A percentile compares a stretch with the other conserved stretches of the same genome.
Conservation (phyloP, 2,888 invertebrate genomes). For the Poecilobothrus nobilitatus region DNA sequence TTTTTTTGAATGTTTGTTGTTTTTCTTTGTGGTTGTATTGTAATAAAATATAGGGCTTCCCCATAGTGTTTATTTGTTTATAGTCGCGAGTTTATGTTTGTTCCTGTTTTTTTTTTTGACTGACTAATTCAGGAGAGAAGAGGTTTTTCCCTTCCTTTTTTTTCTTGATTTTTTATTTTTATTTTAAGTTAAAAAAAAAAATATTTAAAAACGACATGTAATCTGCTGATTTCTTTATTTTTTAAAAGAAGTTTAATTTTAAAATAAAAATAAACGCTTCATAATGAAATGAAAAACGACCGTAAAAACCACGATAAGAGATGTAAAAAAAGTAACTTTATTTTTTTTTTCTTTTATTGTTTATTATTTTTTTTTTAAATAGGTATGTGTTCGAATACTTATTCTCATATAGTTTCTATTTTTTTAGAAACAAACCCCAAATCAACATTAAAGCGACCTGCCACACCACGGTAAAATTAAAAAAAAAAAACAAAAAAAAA, state of each 20-base stretch:
- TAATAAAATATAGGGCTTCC: not conserved
- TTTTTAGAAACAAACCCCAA: not conserved
- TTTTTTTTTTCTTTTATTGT: not conserved
- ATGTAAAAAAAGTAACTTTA: not conserved
- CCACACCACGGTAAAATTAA: not conserved
- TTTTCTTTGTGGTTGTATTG: no score
- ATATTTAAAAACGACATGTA: not conserved
- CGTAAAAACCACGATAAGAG: not conserved
- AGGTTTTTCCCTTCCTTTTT: not conserved
- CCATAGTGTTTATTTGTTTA: constrained; percentile 2
- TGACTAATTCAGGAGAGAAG: not conserved
- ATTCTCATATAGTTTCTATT: no score
- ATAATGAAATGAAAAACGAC: constrained; percentile 3
- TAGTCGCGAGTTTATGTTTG: not conserved
- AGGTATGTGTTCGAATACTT: no score
- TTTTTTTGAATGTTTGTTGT: not conserved
- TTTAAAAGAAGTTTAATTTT: not conserved
- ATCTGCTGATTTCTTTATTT: not conserved
- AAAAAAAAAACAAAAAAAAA: not conserved
- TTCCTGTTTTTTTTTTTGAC: not conserved
- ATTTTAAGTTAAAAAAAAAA: no score
- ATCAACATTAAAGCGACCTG: not conserved
- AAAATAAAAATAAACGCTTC: not conserved
- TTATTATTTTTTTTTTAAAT: no score
- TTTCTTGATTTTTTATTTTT: not conserved